Conservation (phyloP, 2,888 invertebrate species). For the Cantharis rufa region DNA sequence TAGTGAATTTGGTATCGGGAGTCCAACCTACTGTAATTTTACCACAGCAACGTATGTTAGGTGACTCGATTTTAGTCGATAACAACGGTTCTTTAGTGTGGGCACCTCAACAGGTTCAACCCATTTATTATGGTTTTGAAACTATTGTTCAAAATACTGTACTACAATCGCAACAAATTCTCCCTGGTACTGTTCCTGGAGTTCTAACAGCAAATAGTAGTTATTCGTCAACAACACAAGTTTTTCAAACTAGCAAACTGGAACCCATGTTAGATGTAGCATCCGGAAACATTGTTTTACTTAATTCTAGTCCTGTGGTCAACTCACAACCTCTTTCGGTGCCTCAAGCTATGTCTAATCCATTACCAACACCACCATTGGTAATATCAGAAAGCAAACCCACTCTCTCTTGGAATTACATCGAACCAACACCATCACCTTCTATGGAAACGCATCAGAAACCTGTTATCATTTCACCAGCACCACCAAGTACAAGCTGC, state of each 20-base stretch:
- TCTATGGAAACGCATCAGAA: conserved; percentile 37
- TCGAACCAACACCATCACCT: conserved; percentile 14
- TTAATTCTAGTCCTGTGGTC: conserved; percentile 65
- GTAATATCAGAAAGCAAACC: conserved; percentile 24
- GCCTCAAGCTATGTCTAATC: conserved; percentile 33
- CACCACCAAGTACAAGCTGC: background rate
- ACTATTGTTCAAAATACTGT: conserved; percentile 87
- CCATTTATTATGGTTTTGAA: conserved; percentile 81
- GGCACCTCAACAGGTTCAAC: conserved; percentile 65
- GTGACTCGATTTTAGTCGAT: conserved; percentile 52
- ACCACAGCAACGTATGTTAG: conserved; percentile 48
- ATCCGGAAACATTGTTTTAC: conserved; percentile 68
- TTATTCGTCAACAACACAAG: conserved; percentile 83
- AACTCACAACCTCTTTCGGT: conserved; percentile 47
- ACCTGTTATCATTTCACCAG: conserved; percentile 6
- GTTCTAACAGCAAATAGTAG: conserved; percentile 81
- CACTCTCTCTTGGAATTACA: conserved; percentile 18
- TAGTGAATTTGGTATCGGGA: conserved; percentile 50
- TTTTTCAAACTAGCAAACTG: conserved; percentile 83
- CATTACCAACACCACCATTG: conserved; percentile 29
- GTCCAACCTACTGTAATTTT: conserved; percentile 51
- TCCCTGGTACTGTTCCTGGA: conserved; percentile 80
- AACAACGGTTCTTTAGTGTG: conserved; percentile 53
- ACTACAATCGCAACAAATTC: conserved; percentile 87
- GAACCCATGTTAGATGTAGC: conserved; percentile 80